Evolutionary conservation across 2,888 invertebrate genomes (phyloP).

Genomic region (Synergus japonicus): DNA sequence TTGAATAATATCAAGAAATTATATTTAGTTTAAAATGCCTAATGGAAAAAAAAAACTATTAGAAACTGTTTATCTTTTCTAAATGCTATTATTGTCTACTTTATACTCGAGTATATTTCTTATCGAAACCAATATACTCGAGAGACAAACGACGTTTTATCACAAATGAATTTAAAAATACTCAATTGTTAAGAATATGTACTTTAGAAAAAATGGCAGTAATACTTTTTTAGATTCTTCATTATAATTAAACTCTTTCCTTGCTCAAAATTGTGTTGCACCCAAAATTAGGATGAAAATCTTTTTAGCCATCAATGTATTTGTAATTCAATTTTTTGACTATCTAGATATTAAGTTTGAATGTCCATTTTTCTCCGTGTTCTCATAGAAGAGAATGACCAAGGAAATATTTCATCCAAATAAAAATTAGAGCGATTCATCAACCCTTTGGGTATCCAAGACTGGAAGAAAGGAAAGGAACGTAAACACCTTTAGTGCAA

Average conservation of each 20-base stretch:
- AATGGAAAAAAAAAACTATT: neutral
- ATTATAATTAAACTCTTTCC: too few relatives aligned
- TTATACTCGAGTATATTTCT: neutral
- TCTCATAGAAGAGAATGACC: neutral
- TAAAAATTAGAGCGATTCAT: conserved; percentile 34
- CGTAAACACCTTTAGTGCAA: conserved; percentile 35
- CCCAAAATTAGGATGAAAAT: too few relatives aligned
- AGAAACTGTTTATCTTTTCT: neutral
- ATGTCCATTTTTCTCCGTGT: too few relatives aligned
- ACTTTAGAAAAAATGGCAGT: neutral
- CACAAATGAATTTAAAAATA: neutral
- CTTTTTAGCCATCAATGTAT: too few relatives aligned
- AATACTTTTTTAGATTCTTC: too few relatives aligned
- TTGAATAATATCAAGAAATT: neutral
- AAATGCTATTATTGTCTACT: neutral
- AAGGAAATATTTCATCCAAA: neutral
- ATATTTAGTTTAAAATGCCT: neutral
- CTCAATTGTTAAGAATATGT: neutral
- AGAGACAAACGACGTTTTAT: neutral
- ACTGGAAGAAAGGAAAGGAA: neutral
- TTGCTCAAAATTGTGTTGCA: too few relatives aligned
- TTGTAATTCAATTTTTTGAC: too few relatives aligned
- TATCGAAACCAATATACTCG: neutral
- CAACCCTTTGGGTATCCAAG: conserved; percentile 9
- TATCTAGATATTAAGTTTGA: too few relatives aligned